phyloP scores from a whole-genome alignment of 1,140 invertebrate genomes.

The Drosophila ohnishii region DNA sequence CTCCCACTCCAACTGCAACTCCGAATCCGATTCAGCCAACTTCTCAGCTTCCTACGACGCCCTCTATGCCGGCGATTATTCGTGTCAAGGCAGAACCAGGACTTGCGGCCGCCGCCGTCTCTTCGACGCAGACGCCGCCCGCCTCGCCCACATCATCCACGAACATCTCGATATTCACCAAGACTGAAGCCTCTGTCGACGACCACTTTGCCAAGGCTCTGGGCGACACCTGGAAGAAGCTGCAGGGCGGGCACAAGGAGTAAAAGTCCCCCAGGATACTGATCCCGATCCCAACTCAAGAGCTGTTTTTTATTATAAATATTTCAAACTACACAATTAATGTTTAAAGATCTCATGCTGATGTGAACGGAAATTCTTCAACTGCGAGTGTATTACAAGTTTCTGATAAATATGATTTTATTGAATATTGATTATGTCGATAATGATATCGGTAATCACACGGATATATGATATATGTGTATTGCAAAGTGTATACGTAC shows the following conservation, averaged over 20 bases:
- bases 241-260: conserved; percentile 86
- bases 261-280: conserved; percentile 7
- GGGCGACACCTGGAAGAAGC: conserved; percentile 95
- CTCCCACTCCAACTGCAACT: conserved; percentile 21
- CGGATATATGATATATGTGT: conserved; percentile 46
- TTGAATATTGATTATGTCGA: conserved; percentile 52
- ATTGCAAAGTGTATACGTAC: conserved; percentile 77
- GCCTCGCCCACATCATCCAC: conserved; percentile 73
- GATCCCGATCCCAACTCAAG: conserved; percentile 53
- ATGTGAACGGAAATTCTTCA: conserved; percentile 76
- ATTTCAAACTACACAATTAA: conserved; percentile 78
- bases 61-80: conserved; percentile 72
- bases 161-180: conserved; percentile 75
- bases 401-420: conserved; percentile 75
- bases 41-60: conserved; percentile 32
- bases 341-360: conserved; percentile 76
- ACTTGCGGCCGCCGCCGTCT: conserved; percentile 56
- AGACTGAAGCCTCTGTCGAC: conserved; percentile 89
- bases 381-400: conserved; percentile 79
- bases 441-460: conserved; percentile 15
- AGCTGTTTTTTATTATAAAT: conserved; percentile 66
- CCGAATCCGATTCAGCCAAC: conserved; percentile 21
- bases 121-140: conserved; percentile 67
- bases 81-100: conserved; percentile 79
- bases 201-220: conserved; percentile 98